Base-by-base conservation (phyloP, 37 sponge, comb jelly and placozoan genomes). In the Bolinopsis microptera region DNA sequence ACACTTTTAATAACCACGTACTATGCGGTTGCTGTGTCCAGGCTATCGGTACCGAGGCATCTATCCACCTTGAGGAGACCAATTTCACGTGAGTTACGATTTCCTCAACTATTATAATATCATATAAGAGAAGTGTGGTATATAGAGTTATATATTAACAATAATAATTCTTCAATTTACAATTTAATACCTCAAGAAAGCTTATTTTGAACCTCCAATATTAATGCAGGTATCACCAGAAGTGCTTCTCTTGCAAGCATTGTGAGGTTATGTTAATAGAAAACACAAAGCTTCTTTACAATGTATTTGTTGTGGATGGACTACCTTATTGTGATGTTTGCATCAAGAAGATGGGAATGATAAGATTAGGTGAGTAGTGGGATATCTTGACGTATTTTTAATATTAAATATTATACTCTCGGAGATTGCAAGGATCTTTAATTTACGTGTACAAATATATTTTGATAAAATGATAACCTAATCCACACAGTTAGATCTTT, bases 321-420 rank as follows among this genome's bases (percentile, higher is more conserved):
- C 35, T 30, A 0, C 90, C 90, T 5, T 86, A 86, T 30, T 86
- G 90, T 24, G 90, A 86, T 39, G 90, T 86, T 18, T 86, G 90
- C 61, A 86, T 86, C 27, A 86, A 41, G 61, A 86, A 86, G 61
- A 86, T 86, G 90, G 35, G 35, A 40, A 86, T 86, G 90, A 86
- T 86, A 13, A 13, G 61, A 39, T n/a, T 86, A 86, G 90, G 90
- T 86, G 2, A 24, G 25, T 35, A 34, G n/a, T n/a, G n/a, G n/a
- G 1, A 77, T 3, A 67, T 67, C 68, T 67, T 67, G 68, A 22
- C 68, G 18, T 67, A 22, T 18, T 22, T 22, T 67, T 67, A 18
- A 67, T 67, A 18, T 67, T 18, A 13, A 67, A 67, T 18, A 22
- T 13, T 67, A 22, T 18, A 16, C 80, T 77, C n/a, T n/a, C n/a